Conservation (phyloP, 2,113 vertebrate species). For the Dipodomys stephensi region DNA sequence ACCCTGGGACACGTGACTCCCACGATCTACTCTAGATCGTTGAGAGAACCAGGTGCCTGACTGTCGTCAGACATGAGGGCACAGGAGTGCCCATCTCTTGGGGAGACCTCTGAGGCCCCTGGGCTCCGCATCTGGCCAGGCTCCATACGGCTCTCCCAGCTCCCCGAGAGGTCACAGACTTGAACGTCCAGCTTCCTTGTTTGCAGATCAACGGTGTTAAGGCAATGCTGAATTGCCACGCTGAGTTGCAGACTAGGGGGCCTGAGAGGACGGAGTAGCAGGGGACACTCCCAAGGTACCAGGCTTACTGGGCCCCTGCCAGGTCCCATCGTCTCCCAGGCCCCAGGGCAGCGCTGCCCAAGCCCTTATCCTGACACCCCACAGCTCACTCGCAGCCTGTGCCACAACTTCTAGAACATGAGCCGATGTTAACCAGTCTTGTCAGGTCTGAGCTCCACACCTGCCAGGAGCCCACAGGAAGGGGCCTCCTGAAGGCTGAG, state of each 20-base stretch:
- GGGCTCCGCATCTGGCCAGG: fast-evolving
- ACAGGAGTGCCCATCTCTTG: background rate
- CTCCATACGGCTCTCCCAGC: background rate
- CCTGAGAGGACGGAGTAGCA: background rate
- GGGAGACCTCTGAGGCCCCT: background rate
- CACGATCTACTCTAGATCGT: background rate
- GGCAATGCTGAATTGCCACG: background rate
- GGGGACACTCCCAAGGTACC: too few species aligned
- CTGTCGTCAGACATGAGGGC: too few species aligned
- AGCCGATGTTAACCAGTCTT: background rate
- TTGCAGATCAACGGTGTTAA: slow-evolving; percentile 48
- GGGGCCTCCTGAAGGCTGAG: background rate
- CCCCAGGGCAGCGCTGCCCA: background rate
- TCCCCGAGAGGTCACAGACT: background rate
- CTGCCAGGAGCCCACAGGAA: background rate
- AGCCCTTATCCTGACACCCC: background rate
- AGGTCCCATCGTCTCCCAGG: background rate
- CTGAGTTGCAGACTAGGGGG: too few species aligned
- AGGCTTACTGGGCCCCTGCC: too few species aligned
- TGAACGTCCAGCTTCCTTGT: background rate
- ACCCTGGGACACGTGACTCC: background rate
- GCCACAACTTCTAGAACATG: background rate
- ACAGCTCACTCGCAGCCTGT: background rate
- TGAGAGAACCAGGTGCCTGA: background rate
- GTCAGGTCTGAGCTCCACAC: background rate